Conservation (phyloP, 2,113 vertebrate species). For the Brachypodius melanocephalos region DNA sequence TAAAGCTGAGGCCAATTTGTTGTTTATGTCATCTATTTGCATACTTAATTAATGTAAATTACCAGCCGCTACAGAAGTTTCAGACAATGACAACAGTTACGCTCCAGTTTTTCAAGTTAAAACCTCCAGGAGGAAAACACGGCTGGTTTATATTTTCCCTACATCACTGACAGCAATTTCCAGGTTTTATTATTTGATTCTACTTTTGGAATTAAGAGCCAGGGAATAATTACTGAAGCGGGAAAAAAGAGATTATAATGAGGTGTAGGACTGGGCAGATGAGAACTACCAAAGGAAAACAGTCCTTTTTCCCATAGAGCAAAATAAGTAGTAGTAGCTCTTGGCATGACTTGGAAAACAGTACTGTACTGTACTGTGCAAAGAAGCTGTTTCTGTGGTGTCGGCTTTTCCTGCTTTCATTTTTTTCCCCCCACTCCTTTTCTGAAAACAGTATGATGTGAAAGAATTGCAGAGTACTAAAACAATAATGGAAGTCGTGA, state of each 20-base stretch:
- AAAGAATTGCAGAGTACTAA: not conserved
- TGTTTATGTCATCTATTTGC: constrained; percentile 39
- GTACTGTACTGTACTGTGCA: not conserved
- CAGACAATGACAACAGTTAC: constrained; percentile 25
- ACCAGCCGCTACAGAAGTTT: constrained; percentile 28
- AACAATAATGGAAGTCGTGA: not conserved
- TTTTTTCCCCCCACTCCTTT: not conserved
- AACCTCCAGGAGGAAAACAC: not conserved
- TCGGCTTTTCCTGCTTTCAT: not conserved
- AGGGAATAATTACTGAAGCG: not conserved
- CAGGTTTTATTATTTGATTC: not conserved
- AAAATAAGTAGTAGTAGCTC: not conserved
- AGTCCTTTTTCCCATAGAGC: not conserved
- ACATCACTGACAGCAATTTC: not conserved
- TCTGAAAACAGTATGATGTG: not conserved
- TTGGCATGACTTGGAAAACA: not conserved
- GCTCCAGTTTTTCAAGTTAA: constrained; percentile 17
- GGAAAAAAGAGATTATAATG: not conserved
- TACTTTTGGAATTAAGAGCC: not conserved
- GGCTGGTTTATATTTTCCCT: not conserved
- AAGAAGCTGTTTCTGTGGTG: not conserved
- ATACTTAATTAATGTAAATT: constrained; percentile 59
- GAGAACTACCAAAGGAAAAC: not conserved
- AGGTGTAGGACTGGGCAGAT: not conserved
- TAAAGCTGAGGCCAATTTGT: constrained; percentile 55